phyloP scores from a whole-genome alignment of 2,797 vertebrate species.

The Prunella strophiata region DNA sequence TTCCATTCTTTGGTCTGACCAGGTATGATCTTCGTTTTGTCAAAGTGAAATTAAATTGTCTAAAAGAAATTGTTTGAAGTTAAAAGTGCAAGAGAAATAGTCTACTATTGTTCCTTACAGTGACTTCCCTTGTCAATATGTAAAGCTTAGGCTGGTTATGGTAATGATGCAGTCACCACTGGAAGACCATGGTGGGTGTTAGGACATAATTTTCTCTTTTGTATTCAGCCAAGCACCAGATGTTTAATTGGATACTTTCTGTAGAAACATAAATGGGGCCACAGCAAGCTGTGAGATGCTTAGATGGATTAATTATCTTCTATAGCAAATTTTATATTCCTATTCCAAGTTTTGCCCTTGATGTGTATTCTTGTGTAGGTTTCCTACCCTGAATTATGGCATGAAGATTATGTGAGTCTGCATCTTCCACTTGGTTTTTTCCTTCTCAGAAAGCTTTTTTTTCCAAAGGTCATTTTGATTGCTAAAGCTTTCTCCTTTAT shows the following conservation, averaged over 20 bases:
- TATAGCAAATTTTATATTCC: neutral
- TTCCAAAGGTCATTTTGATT: neutral
- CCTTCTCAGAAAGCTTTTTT: neutral
- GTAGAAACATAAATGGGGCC: neutral
- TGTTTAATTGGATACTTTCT: neutral
- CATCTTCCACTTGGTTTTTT: neutral
- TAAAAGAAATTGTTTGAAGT: neutral
- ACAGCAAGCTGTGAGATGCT: neutral
- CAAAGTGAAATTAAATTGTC: neutral
- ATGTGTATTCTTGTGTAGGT: neutral
- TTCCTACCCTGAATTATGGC: neutral
- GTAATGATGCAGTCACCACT: neutral
- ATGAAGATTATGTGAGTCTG: accelerated
- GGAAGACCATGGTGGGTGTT: neutral
- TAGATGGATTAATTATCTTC: neutral
- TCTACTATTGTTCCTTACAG: neutral
- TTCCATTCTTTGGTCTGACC: neutral
- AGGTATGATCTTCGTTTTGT: neutral
- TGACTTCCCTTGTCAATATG: neutral
- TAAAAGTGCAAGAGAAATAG: neutral
- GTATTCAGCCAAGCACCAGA: neutral
- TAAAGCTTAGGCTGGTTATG: neutral
- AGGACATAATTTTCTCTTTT: neutral
- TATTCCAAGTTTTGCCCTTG: neutral
- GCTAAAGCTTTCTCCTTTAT: neutral